These are phyloP conservation scores for Lithophane semibrunnea DNA, from an alignment of 2,888 invertebrate genomes.

Conservation along the genomic window DNA sequence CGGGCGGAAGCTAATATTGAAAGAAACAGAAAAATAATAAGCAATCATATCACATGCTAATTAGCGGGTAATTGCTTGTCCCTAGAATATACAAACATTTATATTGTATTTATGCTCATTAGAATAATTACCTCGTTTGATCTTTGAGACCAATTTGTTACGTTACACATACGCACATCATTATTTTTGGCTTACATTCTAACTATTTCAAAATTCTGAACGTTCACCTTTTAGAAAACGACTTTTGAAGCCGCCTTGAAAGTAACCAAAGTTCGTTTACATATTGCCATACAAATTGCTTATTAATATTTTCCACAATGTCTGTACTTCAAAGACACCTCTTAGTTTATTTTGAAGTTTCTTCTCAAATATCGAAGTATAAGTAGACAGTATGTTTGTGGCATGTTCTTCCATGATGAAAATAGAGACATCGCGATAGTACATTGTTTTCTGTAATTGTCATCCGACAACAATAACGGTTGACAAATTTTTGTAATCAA, in stretches of 20 bases:
- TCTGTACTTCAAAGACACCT: no score
- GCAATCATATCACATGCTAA: not conserved
- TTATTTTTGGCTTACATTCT: conserved; percentile 50
- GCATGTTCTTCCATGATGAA: not conserved
- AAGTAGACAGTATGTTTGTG: not conserved
- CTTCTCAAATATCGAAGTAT: not conserved
- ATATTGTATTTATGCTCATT: conserved; percentile 18
- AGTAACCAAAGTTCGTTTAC: conserved; percentile 5
- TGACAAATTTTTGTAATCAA: not conserved
- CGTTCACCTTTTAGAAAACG: conserved; percentile 6
- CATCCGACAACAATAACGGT: not conserved
- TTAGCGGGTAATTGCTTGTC: not conserved
- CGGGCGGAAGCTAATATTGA: not conserved
- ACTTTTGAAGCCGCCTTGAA: conserved; percentile 14
- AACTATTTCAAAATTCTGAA: conserved; percentile 24
- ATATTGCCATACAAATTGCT: not conserved
- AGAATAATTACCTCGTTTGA: conserved; percentile 1
- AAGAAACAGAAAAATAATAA: conserved; percentile 7
- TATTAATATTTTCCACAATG: conserved; percentile 20
- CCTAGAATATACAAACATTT: not conserved
- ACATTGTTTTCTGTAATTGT: not conserved
- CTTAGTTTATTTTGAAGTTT: not conserved
- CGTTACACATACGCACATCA: conserved; percentile 46
- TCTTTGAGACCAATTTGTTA: conserved; percentile 39
- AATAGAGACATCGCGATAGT: not conserved